phyloP scores from a whole-genome alignment of 2,888 invertebrate genomes.

The Tetheella fluctuosa region DNA sequence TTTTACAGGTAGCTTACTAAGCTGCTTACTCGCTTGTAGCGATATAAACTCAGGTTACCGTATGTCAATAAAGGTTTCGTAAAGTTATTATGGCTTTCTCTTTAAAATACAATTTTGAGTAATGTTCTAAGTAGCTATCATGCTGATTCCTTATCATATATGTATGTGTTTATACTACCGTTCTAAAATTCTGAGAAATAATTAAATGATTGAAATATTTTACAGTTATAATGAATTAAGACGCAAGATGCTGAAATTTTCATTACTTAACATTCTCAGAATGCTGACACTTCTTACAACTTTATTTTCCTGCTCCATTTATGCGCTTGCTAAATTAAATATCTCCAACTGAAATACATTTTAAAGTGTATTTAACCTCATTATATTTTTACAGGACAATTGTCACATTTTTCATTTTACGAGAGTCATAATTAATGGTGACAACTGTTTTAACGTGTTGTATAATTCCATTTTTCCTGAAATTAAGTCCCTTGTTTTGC shows the following conservation, averaged over 20 bases:
- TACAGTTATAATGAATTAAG: neutral
- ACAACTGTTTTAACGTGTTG: slow-evolving; percentile 28
- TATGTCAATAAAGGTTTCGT: neutral
- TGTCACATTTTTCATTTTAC: slow-evolving; percentile 32
- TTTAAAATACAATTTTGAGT: neutral
- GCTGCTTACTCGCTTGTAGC: too few relatives aligned
- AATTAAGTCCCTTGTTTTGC: slow-evolving; percentile 5
- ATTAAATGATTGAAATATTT: neutral
- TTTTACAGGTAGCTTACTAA: too few relatives aligned
- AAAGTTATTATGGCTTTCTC: too few relatives aligned
- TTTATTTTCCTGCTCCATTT: slow-evolving; percentile 54
- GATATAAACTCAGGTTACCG: too few relatives aligned
- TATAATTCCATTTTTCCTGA: neutral
- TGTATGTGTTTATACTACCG: neutral
- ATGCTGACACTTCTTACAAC: slow-evolving; percentile 30
- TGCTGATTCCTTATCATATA: too few relatives aligned
- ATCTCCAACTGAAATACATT: slow-evolving; percentile 34
- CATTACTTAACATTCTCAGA: slow-evolving; percentile 29
- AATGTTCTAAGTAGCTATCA: too few relatives aligned
- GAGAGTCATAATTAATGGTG: slow-evolving; percentile 14
- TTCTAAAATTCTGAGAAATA: neutral
- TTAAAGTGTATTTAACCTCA: slow-evolving; percentile 38
- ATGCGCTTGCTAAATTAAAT: slow-evolving; percentile 26
- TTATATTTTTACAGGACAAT: slow-evolving; percentile 25
- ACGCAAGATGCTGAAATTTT: slow-evolving; percentile 22